Percentiles rank a stretch among this genome's conserved stretches.
Conservation (phyloP, 1,140 invertebrate genomes). For the Brachionus paranguensis region DNA sequence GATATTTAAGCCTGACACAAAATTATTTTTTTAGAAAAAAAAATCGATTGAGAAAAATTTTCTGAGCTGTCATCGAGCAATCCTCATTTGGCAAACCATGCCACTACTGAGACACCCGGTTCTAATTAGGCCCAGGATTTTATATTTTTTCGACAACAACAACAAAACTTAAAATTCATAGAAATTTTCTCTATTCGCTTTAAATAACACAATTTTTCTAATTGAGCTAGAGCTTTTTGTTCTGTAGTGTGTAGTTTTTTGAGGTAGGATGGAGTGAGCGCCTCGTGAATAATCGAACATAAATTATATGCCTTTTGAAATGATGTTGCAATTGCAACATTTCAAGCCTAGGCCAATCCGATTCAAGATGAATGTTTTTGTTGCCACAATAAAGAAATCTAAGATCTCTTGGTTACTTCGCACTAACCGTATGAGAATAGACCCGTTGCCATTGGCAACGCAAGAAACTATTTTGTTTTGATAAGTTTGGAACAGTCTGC, state of each 20-base stretch:
- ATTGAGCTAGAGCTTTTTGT: conserved; percentile 20
- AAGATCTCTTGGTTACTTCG: neutral
- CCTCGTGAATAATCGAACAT: neutral
- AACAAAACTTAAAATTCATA: neutral
- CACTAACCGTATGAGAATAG: neutral
- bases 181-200: neutral
- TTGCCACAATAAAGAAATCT: neutral
- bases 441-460: neutral
- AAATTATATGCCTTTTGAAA: neutral
- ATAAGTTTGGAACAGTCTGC: neutral
- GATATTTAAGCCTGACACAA: no score
- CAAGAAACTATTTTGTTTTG: neutral
- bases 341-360: neutral
- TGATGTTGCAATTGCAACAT: conserved; percentile 30
- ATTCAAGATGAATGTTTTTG: neutral
- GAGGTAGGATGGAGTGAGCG: conserved; percentile 21
- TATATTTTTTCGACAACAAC: neutral
- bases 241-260: neutral
- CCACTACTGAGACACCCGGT: neutral
- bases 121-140: neutral
- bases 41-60: no score
- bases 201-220: conserved; percentile 8
- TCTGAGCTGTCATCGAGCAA: no score
- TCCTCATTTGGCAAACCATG: no score
- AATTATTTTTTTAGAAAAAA: no score